Evolutionary conservation across 30 jellyfish, hydroid and myxozoan species (phyloP).

Genomic region (Aurelia aurita complex sp. Pacific): DNA sequence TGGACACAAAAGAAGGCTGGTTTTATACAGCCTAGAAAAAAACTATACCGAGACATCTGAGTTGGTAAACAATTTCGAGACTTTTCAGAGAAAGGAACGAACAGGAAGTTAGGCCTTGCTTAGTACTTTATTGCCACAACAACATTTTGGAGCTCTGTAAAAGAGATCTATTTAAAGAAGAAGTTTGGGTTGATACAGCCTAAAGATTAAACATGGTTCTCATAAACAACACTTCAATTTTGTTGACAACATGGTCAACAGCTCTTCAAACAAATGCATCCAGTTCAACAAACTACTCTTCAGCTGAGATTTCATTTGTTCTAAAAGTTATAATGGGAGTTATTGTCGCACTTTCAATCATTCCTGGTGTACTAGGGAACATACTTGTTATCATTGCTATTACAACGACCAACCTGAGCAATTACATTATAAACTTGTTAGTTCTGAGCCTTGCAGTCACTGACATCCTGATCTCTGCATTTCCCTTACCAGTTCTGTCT

Average conservation of each 20-base stretch:
- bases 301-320: conserved; percentile 33
- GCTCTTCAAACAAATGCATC: neutral
- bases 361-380: conserved; percentile 57
- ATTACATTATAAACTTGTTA: conserved; percentile 16
- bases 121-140: too few species aligned
- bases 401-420: conserved; percentile 36
- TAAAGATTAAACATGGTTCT: too few species aligned
- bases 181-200: too few species aligned
- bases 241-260: neutral
- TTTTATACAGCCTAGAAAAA: too few species aligned
- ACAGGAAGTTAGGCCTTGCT: too few species aligned
- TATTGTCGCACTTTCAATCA: neutral
- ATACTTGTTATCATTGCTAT: conserved; percentile 58
- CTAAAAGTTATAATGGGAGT: conserved; percentile 51
- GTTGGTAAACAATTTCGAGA: too few species aligned
- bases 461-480: conserved; percentile 40
- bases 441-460: conserved; percentile 60
- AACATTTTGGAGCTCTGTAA: too few species aligned
- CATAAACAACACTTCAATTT: neutral
- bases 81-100: too few species aligned
- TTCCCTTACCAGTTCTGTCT: conserved; percentile 62
- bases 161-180: too few species aligned
- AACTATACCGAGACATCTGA: too few species aligned
- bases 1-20: too few species aligned
- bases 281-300: neutral